Conservation (phyloP, 64 coral and sea anemone species). For the Catalaphyllia jardinei region DNA sequence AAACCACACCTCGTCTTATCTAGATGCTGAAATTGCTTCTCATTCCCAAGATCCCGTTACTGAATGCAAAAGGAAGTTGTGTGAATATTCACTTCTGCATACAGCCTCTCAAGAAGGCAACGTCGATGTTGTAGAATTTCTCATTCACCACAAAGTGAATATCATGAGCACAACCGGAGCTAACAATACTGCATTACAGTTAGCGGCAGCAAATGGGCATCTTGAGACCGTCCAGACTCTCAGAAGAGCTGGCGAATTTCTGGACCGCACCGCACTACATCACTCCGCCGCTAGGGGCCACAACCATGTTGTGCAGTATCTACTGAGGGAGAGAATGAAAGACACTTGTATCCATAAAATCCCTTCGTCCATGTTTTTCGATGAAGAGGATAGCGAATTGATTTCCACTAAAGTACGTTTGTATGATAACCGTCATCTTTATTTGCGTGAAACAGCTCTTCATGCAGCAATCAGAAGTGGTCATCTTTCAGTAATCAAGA, state of each 20-base stretch:
- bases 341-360: constrained; percentile 26
- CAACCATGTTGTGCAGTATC: constrained; percentile 3
- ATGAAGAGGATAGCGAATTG: neutral
- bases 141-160: constrained; percentile 41
- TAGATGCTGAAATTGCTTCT: neutral
- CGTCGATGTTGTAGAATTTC: constrained; percentile 35
- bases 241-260: neutral
- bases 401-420: neutral
- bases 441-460: constrained; percentile 53
- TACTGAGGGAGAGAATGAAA: constrained; percentile 13
- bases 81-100: constrained; percentile 62
- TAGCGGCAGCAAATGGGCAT: constrained; percentile 52
- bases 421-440: constrained; percentile 25
- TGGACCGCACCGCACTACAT: constrained; percentile 39
- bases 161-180: neutral
- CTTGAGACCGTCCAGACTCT: neutral
- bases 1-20: constrained; percentile 5
- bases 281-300: constrained; percentile 20
- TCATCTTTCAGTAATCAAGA: constrained; percentile 14
- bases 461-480: constrained; percentile 8
- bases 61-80: constrained; percentile 65
- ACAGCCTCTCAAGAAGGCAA: constrained; percentile 73
- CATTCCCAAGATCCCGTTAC: constrained; percentile 11
- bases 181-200: constrained; percentile 45
- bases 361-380: neutral